Evolutionary conservation across 23 tunicate genomes (phyloP), one percentile per base, ranked within the genome.

Genomic region (Corella eumyota): DNA sequence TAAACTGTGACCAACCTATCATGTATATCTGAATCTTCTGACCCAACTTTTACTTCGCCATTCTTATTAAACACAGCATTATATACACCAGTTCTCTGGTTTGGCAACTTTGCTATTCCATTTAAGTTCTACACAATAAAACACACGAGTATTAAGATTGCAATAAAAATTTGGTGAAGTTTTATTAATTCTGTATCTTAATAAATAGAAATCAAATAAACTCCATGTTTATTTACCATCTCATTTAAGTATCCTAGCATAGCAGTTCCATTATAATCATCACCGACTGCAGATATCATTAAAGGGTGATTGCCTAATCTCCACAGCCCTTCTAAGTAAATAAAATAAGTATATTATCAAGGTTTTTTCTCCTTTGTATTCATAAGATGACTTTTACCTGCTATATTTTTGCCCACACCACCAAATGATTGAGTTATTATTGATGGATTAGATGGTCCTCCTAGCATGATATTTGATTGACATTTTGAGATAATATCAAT

Each of bases 381-480:
- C 21, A 11, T 20, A 53, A 11, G 9, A 15, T 15, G 13, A 40
- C 9, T 21, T 60, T 7, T 25, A 86, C 95, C 95, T 50, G 95
- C 71, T 2, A 86, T 71, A 47, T 86, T 86, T 50, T 79, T 47
- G 27, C 86, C 95, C 0, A 86, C 95, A 0, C 95, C 95, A 56
- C 95, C 95, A 36, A 68, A 67, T 19, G 80, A 58, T 15, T 60
- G 70, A 36, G 65, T 64, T 28, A 71, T 61, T 1, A 55, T 32
- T 4, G 95, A 75, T 13, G 80, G 85, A 54, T 86, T 86, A 2
- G 86, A 71, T 4, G 95, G 79, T 2, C 95, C 95, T n/a, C 70
- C 75, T 56, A 15, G 21, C 2, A 52, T 15, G 13, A 71, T 32
- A 30, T 66, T 45, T 13, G 67, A 35, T 36, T 53, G 26, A 25